Evolutionary conservation across 2,888 invertebrate genomes (phyloP), one percentile per base, ranked within the genome.

Genomic region (Drymonia ruficornis): DNA sequence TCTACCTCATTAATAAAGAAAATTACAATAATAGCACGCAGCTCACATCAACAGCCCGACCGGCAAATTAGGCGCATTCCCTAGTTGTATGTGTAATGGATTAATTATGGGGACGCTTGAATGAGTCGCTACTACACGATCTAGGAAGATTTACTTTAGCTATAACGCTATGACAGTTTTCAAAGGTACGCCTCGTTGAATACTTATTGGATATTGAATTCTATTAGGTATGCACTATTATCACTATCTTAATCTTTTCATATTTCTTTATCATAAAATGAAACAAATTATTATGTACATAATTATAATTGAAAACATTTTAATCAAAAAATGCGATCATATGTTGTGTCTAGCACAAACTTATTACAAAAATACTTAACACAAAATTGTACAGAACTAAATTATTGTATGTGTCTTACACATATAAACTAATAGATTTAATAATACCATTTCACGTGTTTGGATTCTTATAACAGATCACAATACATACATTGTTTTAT

Each of bases 1-100:
- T 80, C 81, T 86, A 86, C n/a, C 87, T 86, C 84, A 86, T n/a
- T n/a, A 82, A 82, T 75, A 71, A 75, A 78, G 83, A 83, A 84
- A 76, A 74, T n/a, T n/a, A 78, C 79, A 78, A 85, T 84, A 78
- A 80, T 75, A 74, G 74, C 78, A 76, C 72, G 73, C 72, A 66
- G 71, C 76, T 73, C 66, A 49, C 61, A 63, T 70, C 59, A 23
- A 53, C 69, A 76, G 80, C 72, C 78, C 77, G 65, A 77, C 68
- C 65, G 70, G 73, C 70, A 81, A 86, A 85, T 80, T 78, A 72
- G 71, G 74, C 72, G 74, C 74, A 72, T 75, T 75, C 68, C 64
- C 68, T 74, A 63, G 63, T 60, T 62, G 56, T 68, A 62, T 64
- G 61, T 68, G 68, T 80, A 77, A 80, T 79, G 72, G 62, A 62